phyloP scores from a whole-genome alignment of 2,888 invertebrate genomes.

The Ditylenchus weischeri region DNA sequence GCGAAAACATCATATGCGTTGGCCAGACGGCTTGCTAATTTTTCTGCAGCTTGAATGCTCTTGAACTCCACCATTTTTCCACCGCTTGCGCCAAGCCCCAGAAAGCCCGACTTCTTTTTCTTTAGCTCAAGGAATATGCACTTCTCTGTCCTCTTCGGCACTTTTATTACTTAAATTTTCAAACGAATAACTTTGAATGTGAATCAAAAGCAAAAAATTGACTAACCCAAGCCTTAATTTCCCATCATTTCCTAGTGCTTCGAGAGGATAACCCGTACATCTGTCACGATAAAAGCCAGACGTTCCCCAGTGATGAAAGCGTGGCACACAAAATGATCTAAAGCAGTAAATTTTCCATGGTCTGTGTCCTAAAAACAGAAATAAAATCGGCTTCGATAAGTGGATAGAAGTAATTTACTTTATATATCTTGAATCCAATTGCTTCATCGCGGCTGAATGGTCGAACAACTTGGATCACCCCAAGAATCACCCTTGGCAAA shows the following conservation, averaged over 20 bases:
- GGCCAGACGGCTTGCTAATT: neutral
- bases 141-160: neutral
- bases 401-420: too few species aligned
- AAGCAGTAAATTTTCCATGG: slow-evolving; percentile 72
- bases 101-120: neutral
- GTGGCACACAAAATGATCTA: slow-evolving; percentile 80
- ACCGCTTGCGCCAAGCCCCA: neutral
- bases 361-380: slow-evolving; percentile 68
- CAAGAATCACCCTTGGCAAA: slow-evolving; percentile 78
- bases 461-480: slow-evolving; percentile 79
- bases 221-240: neutral
- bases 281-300: slow-evolving; percentile 53
- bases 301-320: slow-evolving; percentile 52
- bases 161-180: neutral
- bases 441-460: slow-evolving; percentile 80
- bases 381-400: too few species aligned
- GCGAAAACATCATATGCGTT: neutral
- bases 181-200: neutral
- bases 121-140: neutral
- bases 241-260: slow-evolving; percentile 1
- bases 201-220: too few species aligned
- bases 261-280: slow-evolving; percentile 24
- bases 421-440: slow-evolving; percentile 80
- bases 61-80: slow-evolving; percentile 2
- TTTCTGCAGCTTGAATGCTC: neutral